Conservation (phyloP, 2,888 invertebrate genomes). For the Deilephila porcellus region DNA sequence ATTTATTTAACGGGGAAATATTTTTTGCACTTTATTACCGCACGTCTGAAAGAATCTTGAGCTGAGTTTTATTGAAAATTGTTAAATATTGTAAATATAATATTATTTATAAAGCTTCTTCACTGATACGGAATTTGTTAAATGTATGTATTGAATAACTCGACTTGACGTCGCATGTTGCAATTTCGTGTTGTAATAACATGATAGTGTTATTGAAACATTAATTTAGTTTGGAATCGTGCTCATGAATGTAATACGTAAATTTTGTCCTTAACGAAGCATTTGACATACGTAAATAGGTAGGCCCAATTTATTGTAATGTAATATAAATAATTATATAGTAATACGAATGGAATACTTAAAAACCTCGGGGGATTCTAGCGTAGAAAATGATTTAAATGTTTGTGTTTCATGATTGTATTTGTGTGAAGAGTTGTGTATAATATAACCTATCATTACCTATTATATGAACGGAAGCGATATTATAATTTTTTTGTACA, state of each 20-base stretch:
- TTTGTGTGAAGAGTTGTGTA: conserved; percentile 80
- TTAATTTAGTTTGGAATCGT: conserved; percentile 74
- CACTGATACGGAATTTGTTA: conserved; percentile 37
- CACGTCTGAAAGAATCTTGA: conserved; percentile 69
- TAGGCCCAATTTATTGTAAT: conserved; percentile 84
- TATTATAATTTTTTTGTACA: conserved; percentile 83
- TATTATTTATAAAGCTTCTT: conserved; percentile 65
- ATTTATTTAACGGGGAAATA: conserved; percentile 49
- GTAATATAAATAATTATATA: conserved; percentile 78
- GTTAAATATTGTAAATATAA: conserved; percentile 78
- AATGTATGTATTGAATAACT: conserved; percentile 32
- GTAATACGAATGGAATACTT: conserved; percentile 77
- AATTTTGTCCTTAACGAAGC: conserved; percentile 74
- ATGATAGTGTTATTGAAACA: conserved; percentile 36
- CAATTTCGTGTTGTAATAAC: conserved; percentile 31
- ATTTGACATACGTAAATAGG: conserved; percentile 83
- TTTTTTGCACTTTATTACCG: conserved; percentile 37
- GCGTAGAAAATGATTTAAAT: conserved; percentile 76
- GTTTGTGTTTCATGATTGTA: conserved; percentile 83
- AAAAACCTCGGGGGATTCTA: conserved; percentile 77
- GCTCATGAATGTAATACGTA: conserved; percentile 80
- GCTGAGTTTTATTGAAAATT: conserved; percentile 63
- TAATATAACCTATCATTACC: conserved; percentile 71
- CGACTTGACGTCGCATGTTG: conserved; percentile 32
- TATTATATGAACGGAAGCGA: conserved; percentile 71